These are phyloP conservation scores for Caenorhabditis panamensis DNA, from an alignment of 2,888 invertebrate species.

Conservation along the genomic window DNA sequence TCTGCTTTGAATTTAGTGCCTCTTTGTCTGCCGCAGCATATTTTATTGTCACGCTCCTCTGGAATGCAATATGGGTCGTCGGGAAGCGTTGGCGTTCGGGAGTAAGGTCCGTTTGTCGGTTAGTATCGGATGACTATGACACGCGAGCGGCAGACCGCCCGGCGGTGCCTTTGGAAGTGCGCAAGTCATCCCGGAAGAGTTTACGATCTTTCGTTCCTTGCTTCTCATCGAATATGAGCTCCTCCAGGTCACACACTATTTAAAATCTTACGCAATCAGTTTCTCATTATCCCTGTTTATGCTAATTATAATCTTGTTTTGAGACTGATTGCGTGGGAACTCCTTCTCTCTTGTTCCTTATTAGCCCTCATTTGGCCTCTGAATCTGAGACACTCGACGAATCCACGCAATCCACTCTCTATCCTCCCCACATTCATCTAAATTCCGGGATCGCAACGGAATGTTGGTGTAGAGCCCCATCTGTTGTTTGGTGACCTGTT, in stretches of 20 bases:
- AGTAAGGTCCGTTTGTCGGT: constrained; percentile 8
- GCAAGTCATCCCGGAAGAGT: constrained; percentile 6
- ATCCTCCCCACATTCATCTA: not conserved
- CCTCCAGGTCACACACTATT: not conserved
- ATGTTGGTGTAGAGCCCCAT: constrained; percentile 18
- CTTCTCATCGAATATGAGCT: not conserved
- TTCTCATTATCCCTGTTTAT: constrained; percentile 42
- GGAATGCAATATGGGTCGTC: constrained; percentile 53
- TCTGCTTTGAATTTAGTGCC: constrained; percentile 29
- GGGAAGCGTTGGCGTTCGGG: constrained; percentile 7
- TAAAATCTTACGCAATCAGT: constrained; percentile 27
- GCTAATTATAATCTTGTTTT: constrained; percentile 32
- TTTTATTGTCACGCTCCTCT: constrained; percentile 52
- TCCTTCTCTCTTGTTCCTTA: constrained; percentile 21
- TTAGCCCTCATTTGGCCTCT: constrained; percentile 37
- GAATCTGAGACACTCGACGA: constrained; percentile 18
- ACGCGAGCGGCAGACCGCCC: constrained; percentile 8
- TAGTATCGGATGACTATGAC: constrained; percentile 41
- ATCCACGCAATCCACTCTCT: constrained; percentile 22
- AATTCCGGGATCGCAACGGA: not conserved
- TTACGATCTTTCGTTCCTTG: constrained; percentile 12
- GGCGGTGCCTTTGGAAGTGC: constrained; percentile 31
- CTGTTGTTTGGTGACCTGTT: constrained; percentile 30
- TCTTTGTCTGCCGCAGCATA: constrained; percentile 38
- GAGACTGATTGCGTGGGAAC: constrained; percentile 47